Conservation (phyloP, 2,797 vertebrate genomes). For the Pipistrellus pygmaeus region DNA sequence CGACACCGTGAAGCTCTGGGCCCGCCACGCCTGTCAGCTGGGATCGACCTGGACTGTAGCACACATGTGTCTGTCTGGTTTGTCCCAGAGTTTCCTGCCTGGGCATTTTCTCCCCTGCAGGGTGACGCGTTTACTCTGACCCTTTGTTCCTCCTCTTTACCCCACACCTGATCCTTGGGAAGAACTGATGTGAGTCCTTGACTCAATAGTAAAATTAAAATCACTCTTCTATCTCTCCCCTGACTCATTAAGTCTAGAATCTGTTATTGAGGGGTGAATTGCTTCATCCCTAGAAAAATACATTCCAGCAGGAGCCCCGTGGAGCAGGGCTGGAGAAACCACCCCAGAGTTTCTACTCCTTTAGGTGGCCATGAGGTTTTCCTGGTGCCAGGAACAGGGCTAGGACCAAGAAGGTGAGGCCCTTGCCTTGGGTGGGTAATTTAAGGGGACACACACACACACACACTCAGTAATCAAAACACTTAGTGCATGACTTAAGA, state of each 20-base stretch:
- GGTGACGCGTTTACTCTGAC: not conserved
- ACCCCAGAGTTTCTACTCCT: not conserved
- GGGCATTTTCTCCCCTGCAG: not conserved
- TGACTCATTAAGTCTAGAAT: not conserved
- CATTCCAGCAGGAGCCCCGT: not conserved
- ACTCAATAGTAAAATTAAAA: not conserved
- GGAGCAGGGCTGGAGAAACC: not conserved
- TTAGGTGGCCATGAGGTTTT: not conserved
- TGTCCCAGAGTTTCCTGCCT: not conserved
- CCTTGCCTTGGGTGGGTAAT: not conserved
- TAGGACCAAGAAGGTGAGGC: not conserved
- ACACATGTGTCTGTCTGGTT: not conserved
- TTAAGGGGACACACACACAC: not conserved
- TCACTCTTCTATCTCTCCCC: not conserved
- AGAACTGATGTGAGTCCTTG: not conserved
- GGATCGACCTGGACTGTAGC: not conserved
- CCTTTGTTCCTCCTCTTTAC: slow-evolving; percentile 1
- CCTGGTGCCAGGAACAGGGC: not conserved
- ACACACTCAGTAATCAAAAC: slow-evolving; percentile 14
- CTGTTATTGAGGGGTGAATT: not conserved
- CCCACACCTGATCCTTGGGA: slow-evolving; percentile 25
- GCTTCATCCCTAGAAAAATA: not conserved
- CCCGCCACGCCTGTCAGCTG: not conserved
- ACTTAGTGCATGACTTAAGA: not conserved
- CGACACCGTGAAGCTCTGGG: no score